phyloP scores from a whole-genome alignment of 2,113 vertebrate species.

The Micromys minutus region DNA sequence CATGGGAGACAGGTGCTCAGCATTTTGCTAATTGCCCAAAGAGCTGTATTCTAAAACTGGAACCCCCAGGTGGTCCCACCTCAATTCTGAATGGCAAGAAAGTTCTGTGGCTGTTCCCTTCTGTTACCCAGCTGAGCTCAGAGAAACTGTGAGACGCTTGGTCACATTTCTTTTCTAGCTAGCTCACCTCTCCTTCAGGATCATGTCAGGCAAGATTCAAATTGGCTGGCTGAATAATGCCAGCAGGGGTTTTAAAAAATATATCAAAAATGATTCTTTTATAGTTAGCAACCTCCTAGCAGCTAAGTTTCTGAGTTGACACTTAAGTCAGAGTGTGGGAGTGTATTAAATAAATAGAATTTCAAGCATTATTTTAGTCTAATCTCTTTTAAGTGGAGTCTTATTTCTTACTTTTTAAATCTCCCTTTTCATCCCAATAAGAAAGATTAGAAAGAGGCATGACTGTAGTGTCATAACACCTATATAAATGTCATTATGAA shows the following conservation, averaged over 20 bases:
- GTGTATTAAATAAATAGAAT: conserved; percentile 35
- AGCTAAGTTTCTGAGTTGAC: conserved; percentile 56
- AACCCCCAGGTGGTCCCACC: conserved; percentile 80
- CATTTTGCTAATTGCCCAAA: conserved; percentile 81
- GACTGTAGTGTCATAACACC: background rate
- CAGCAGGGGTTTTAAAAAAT: conserved; percentile 43
- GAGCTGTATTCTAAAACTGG: conserved; percentile 82
- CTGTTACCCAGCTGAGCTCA: background rate
- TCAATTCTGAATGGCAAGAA: conserved; percentile 73
- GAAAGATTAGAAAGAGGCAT: background rate
- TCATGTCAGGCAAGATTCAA: conserved; percentile 25
- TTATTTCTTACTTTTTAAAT: conserved; percentile 37
- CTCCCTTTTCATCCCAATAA: background rate
- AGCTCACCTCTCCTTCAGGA: background rate
- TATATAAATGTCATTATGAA: conserved; percentile 25
- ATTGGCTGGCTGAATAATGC: conserved; percentile 24
- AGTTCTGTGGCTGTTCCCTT: conserved; percentile 42
- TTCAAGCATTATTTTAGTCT: conserved; percentile 52
- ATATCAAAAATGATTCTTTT: conserved; percentile 19
- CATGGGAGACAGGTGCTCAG: conserved; percentile 81
- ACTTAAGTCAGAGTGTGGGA: background rate
- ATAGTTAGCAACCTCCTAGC: conserved; percentile 31
- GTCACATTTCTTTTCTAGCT: background rate
- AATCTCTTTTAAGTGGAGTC: conserved; percentile 32
- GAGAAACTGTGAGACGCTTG: background rate